These are phyloP conservation scores for Schizopygopsis pylzovi DNA, from an alignment of 2,797 vertebrate species.

Conservation along the genomic window DNA sequence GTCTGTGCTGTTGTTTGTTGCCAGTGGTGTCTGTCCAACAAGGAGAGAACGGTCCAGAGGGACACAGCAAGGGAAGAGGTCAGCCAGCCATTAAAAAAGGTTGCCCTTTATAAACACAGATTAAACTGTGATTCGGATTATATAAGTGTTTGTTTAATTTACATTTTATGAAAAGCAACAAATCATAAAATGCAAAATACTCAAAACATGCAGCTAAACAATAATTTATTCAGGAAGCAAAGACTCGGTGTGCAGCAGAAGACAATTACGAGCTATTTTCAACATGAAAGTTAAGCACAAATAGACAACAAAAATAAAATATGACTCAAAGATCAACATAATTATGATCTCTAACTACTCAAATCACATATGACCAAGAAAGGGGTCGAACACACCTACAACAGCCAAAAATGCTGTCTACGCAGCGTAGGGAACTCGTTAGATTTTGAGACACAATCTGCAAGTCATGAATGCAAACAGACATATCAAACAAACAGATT, in stretches of 20 bases:
- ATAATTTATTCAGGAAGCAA: background rate
- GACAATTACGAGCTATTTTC: background rate
- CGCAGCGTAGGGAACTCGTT: background rate
- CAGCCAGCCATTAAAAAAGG: conserved; percentile 24
- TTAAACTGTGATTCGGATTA: background rate
- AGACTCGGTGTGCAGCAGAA: background rate
- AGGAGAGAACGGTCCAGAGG: conserved; percentile 16
- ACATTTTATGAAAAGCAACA: background rate
- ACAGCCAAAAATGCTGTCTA: background rate
- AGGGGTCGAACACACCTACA: background rate
- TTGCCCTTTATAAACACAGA: conserved; percentile 23
- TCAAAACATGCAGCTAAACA: background rate
- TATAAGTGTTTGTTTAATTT: conserved; percentile 6
- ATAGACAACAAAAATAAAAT: background rate
- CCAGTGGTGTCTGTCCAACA: conserved; percentile 50
- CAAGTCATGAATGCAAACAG: conserved; percentile 16
- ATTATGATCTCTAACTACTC: background rate
- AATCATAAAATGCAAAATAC: background rate
- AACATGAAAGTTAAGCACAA: background rate
- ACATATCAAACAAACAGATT: background rate
- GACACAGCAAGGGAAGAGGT: conserved; percentile 31
- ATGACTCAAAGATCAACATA: background rate
- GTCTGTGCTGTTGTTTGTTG: conserved; percentile 41
- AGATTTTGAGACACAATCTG: background rate
- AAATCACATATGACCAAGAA: background rate